Percentiles rank a stretch among this genome's conserved stretches.
Conservation (phyloP, 2,797 vertebrate species). For the Fratercula arctica region DNA sequence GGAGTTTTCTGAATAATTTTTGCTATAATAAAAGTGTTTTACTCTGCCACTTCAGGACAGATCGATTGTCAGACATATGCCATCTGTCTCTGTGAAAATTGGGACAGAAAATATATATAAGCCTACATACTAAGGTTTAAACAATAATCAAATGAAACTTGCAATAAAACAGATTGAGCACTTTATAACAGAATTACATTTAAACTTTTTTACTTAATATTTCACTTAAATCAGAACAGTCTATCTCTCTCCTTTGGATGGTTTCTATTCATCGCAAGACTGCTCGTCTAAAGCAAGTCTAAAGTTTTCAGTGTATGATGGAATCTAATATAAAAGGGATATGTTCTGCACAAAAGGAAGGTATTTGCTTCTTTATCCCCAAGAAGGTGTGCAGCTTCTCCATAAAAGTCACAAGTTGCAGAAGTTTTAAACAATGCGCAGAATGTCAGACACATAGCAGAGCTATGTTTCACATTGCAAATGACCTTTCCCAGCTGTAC, state of each 20-base stretch:
- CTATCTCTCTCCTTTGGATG: not conserved
- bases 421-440: accelerated
- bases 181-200: constrained; percentile 8
- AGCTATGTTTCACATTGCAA: accelerated
- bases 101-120: constrained; percentile 38
- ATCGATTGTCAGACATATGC: constrained; percentile 51
- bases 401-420: not conserved
- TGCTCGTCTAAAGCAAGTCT: not conserved
- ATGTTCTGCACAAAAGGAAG: not conserved
- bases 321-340: not conserved
- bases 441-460: not conserved
- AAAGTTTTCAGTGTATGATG: not conserved
- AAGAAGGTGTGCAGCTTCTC: not conserved
- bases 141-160: constrained; percentile 50
- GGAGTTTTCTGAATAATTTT: constrained; percentile 69
- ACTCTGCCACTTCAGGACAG: constrained; percentile 46
- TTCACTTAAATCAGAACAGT: not conserved
- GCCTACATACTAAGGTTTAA: constrained; percentile 32
- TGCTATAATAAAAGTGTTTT: constrained; percentile 57
- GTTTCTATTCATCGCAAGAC: not conserved
- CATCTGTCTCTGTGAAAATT: constrained; percentile 53
- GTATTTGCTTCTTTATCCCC: not conserved
- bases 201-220: not conserved
- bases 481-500: not conserved
- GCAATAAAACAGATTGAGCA: constrained; percentile 7